Conservation (phyloP, 2,888 invertebrate species). For the Cheilosia soror region DNA sequence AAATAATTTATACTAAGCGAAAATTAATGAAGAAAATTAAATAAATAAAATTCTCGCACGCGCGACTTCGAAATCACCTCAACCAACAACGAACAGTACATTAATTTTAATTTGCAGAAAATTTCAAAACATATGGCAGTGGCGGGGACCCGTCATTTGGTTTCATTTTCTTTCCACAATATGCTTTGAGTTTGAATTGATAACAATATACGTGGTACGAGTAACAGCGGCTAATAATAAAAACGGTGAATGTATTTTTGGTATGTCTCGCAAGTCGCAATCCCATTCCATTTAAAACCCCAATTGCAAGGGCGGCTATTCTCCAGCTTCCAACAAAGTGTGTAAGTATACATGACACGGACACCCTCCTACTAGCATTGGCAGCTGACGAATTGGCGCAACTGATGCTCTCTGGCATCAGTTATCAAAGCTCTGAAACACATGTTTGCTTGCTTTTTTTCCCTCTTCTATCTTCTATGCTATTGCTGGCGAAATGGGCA, state of each 20-base stretch:
- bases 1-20: constrained; percentile 34
- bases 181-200: constrained; percentile 16
- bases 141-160: not conserved
- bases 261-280: not conserved
- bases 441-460: constrained; percentile 5
- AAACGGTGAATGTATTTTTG: not conserved
- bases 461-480: not conserved
- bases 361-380: not conserved
- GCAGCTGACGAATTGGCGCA: constrained; percentile 31
- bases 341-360: not conserved
- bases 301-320: constrained; percentile 3
- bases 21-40: constrained; percentile 18
- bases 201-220: not conserved
- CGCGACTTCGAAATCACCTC: constrained; percentile 20
- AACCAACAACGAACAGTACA: not conserved
- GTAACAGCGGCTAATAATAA: constrained; percentile 21
- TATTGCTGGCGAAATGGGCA: not conserved
- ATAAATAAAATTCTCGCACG: constrained; percentile 43
- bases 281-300: not conserved
- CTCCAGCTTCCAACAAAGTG: not conserved
- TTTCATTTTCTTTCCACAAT: constrained; percentile 30
- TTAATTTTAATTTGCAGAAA: not conserved
- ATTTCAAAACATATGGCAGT: not conserved
- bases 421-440: constrained; percentile 36
- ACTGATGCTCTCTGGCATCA: constrained; percentile 26